Evolutionary conservation across 1,140 invertebrate genomes (phyloP), one percentile per base, ranked within the genome.

Genomic region (Diploscapter pachys): DNA sequence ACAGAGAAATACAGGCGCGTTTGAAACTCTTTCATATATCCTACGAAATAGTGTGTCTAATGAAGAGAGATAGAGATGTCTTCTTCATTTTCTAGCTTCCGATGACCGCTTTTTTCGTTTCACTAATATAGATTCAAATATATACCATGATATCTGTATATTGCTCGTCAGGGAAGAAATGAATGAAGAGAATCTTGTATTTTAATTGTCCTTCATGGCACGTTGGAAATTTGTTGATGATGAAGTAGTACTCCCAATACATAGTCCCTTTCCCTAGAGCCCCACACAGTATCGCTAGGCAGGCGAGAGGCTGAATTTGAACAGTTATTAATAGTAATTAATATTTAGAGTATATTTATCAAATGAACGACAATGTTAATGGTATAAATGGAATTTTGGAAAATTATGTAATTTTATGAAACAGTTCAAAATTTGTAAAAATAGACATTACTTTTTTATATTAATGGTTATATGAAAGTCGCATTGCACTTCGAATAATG

Each of bases 221-320:
- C 31, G 31, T 31, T 31, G 1, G 31, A 31, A 31, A 31, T 31
- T 31, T 31, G 31, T 31, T 31, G 31, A 31, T 31, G 0, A 31
- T 31, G 31, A 31, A 31, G 31, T 31, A 31, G 31, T 31, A 31
- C 48, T 76, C 75, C 49, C 56, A 53, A 2, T 66, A 51, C 5
- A 66, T 54, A 31, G 75, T 65, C 59, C 75, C 75, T 59, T 76
- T 76, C 50, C 61, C 68, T 48, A 76, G 50, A 53, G 72, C 62
- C 53, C 68, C 75, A 61, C 69, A 71, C 68, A 72, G 61, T 3
- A 76, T 63, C 4, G 75, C 75, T 4, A 66, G 50, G 54, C 71
- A 72, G 11, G 70, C 70, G 55, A 76, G 63, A 31, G 31, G 31
- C 31, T 31, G 31, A 31, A 31, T 31, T 31, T 31, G 31, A 31